A percentile compares a stretch with the other conserved stretches of the same genome.
phyloP scores from a whole-genome alignment of 1,140 invertebrate species.

The Drosophila santomea region DNA sequence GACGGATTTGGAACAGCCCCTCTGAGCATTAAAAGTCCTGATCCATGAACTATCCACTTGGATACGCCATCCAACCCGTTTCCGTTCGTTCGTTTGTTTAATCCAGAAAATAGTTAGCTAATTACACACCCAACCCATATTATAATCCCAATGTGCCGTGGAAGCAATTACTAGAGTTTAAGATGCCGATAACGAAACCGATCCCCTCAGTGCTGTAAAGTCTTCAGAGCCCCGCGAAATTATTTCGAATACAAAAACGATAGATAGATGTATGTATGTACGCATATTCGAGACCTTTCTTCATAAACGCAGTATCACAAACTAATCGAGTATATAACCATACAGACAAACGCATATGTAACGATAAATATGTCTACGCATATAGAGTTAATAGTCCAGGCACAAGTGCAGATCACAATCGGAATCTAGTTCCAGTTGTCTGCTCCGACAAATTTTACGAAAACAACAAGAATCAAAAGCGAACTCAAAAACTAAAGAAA shows the following conservation, averaged over 20 bases:
- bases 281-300: slow-evolving; percentile 22
- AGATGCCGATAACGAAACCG: slow-evolving; percentile 53
- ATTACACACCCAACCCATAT: slow-evolving; percentile 19
- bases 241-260: slow-evolving; percentile 62
- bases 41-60: slow-evolving; percentile 33
- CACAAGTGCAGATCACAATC: slow-evolving; percentile 42
- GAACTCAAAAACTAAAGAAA: slow-evolving; percentile 42
- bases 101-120: slow-evolving; percentile 34
- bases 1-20: slow-evolving; percentile 16
- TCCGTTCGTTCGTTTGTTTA: slow-evolving; percentile 30
- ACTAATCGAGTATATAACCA: slow-evolving; percentile 52
- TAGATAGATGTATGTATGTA: slow-evolving; percentile 18
- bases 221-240: slow-evolving; percentile 23
- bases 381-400: slow-evolving; percentile 53
- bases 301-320: slow-evolving; percentile 72
- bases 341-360: slow-evolving; percentile 11
- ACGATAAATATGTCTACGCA: slow-evolving; percentile 47
- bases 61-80: slow-evolving; percentile 9
- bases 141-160: slow-evolving; percentile 69
- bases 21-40: slow-evolving; percentile 44
- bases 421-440: slow-evolving; percentile 17
- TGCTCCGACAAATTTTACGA: slow-evolving; percentile 46
- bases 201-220: slow-evolving; percentile 43
- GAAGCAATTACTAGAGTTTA: slow-evolving; percentile 78
- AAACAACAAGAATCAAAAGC: slow-evolving; percentile 54